Evolutionary conservation across 2,888 invertebrate species (phyloP).

Genomic region (Hirtodrosophila histrioides): DNA sequence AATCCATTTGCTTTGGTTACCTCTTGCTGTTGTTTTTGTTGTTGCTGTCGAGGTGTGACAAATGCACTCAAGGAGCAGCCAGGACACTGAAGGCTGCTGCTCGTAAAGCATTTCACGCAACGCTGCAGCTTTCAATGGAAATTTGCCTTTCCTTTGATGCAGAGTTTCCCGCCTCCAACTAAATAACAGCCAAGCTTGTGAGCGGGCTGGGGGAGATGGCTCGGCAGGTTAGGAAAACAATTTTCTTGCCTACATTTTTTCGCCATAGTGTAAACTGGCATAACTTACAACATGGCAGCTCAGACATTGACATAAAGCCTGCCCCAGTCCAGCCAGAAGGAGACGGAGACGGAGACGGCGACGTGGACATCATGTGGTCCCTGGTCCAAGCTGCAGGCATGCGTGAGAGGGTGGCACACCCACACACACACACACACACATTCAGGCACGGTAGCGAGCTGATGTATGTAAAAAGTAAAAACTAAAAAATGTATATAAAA

Average conservation of each 20-base stretch:
- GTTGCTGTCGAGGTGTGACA: constrained; percentile 72
- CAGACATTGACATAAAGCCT: constrained; percentile 76
- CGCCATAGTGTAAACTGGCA: constrained; percentile 61
- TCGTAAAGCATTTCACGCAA: constrained; percentile 80
- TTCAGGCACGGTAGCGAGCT: constrained; percentile 28
- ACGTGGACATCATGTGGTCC: constrained; percentile 42
- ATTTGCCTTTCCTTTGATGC: constrained; percentile 73
- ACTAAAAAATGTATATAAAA: constrained; percentile 69
- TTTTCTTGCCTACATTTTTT: constrained; percentile 68
- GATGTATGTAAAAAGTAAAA: constrained; percentile 42
- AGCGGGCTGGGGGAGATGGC: no score
- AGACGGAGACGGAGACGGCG: constrained; percentile 18
- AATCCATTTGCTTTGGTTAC: constrained; percentile 71
- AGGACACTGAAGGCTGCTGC: constrained; percentile 32
- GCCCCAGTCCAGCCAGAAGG: constrained; percentile 22
- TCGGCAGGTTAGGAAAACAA: constrained; percentile 57
- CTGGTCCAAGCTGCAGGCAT: constrained; percentile 58
- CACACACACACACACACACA: constrained; percentile 34
- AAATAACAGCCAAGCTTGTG: constrained; percentile 22
- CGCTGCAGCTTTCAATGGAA: constrained; percentile 78
- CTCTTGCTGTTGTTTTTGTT: constrained; percentile 17
- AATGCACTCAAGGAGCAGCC: constrained; percentile 70
- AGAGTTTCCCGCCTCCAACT: constrained; percentile 32
- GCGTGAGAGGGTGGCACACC: constrained; percentile 54
- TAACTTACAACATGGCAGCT: constrained; percentile 78